Percentiles rank a stretch among this genome's conserved stretches.
Evolutionary conservation across 2,797 vertebrate species (phyloP).

Genomic region (Pangasius djambal): DNA sequence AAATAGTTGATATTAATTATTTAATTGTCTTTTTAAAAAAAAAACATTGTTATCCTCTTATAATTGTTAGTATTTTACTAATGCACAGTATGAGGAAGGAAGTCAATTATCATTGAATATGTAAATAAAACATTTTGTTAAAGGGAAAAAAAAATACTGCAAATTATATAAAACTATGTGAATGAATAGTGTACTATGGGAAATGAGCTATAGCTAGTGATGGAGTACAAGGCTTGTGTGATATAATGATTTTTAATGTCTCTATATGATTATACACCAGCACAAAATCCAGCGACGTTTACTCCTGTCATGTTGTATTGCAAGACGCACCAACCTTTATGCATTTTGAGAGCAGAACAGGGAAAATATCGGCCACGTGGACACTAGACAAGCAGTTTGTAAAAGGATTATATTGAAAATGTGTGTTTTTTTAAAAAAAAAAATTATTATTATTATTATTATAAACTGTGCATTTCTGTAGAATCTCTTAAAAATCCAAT

Average conservation of each 20-base stretch:
- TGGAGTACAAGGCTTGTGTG: not conserved
- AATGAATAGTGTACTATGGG: not conserved
- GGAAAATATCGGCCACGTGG: not conserved
- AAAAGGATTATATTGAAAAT: not conserved
- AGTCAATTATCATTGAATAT: not conserved
- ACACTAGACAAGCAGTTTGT: too few species aligned
- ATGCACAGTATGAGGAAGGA: not conserved
- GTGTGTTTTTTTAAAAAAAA: too few species aligned
- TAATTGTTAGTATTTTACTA: not conserved
- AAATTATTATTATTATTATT: not conserved
- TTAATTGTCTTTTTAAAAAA: not conserved
- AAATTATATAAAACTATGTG: not conserved
- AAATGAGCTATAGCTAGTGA: not conserved
- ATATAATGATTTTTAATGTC: not conserved
- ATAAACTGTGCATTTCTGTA: not conserved
- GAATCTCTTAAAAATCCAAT: not conserved
- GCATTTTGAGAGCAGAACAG: not conserved
- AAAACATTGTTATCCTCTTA: not conserved
- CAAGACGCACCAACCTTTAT: too few species aligned
- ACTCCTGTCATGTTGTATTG: not conserved
- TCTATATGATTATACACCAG: not conserved
- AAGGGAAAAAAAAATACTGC: not conserved
- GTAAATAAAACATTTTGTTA: not conserved
- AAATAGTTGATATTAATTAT: not conserved
- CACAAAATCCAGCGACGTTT: not conserved